Evolutionary conservation across 1,140 invertebrate genomes (phyloP), one percentile per base, ranked within the genome.

Genomic region (Daktulosphaira vitifoliae): DNA sequence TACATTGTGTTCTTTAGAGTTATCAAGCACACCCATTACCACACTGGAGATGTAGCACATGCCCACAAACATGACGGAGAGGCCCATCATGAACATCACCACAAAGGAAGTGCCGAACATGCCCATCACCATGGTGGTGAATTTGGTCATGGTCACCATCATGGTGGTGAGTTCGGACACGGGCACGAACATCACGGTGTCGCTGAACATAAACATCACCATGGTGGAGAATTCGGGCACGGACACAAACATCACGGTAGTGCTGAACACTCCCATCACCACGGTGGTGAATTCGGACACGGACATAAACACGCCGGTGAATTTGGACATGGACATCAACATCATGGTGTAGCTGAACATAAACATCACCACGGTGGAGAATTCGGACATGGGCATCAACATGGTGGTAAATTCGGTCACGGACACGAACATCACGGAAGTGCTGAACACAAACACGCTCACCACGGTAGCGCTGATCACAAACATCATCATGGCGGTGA

Each of bases 1-100:
- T 29, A 5, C 50, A 37, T 29, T 29, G 13, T 66, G 7, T 59
- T 23, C 25, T 20, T 38, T 26, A 66, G 68, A 48, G 66, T 66
- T 7, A 68, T 68, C 16, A 68, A 68, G 38, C 68, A 68, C 44
- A 68, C 66, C 16, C 68, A 68, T 52, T 66, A 68, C 23, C 68
- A 68, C 44, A 64, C 59, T 20, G 68, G 68, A 5, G 59, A 65
- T 22, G 68, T 68, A 9, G 65, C 53, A 22, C 68, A 68, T 29
- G 59, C 59, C 6, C 68, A 68, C 52, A 68, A 68, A 39, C 68
- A 68, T 38, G 68, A 65, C 23, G 68, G 68, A 1, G 66, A 68
- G 38, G 68, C 68, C 2, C 65, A 67, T 15, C 68, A 68, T 33
- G 59, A 67, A 18, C 68, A 68, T 39, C 65, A 68, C 13, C 68